Evolutionary conservation across 2,113 vertebrate genomes (phyloP).

Genomic region (Echinops telfairi): DNA sequence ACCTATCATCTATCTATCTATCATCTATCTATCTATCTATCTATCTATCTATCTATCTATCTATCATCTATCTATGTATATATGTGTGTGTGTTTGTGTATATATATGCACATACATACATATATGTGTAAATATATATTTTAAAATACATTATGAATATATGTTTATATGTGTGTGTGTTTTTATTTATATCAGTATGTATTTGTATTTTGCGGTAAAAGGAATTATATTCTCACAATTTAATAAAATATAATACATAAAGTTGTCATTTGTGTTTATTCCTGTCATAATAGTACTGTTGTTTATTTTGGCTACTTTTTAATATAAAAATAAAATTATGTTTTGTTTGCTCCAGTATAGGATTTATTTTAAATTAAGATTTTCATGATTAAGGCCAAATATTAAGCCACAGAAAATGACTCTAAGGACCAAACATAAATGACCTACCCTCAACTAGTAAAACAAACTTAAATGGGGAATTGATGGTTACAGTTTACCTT

Average conservation of each 20-base stretch:
- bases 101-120: too few relatives aligned
- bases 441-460: neutral
- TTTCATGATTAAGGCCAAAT: neutral
- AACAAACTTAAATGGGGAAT: neutral
- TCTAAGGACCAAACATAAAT: neutral
- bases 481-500: neutral
- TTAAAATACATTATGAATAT: too few relatives aligned
- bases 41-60: too few relatives aligned
- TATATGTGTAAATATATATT: too few relatives aligned
- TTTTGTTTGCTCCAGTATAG: neutral
- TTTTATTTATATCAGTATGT: too few relatives aligned
- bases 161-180: too few relatives aligned
- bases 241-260: neutral
- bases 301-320: neutral
- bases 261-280: neutral
- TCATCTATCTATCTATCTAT: too few relatives aligned
- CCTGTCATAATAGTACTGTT: neutral
- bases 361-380: neutral
- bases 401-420: neutral
- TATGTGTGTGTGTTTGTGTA: too few relatives aligned
- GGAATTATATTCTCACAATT: neutral
- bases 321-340: neutral
- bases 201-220: neutral
- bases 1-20: too few relatives aligned
- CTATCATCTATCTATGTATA: too few relatives aligned